Evolutionary conservation across 2,113 vertebrate genomes (phyloP), one percentile per base, ranked within the genome.

Genomic region (Todiramphus chloris): DNA sequence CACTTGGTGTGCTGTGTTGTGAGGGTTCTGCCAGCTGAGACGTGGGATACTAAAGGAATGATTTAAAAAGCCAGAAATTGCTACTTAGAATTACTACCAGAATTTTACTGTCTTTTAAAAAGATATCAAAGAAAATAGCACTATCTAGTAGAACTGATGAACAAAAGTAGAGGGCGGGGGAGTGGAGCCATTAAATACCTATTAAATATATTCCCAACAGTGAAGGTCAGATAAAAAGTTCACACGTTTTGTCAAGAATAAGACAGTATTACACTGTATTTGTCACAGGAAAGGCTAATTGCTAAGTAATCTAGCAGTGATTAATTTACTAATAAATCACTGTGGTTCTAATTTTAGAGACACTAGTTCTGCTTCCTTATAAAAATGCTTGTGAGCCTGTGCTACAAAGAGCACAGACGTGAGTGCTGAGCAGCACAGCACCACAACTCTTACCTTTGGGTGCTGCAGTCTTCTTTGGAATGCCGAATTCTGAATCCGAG

Each of bases 401-500:
- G 68, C n/a, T 48, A n/a, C 24, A 30, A 12, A 58, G 41, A n/a
- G 69, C 44, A 33, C 10, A 27, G 74, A 13, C 1, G 1, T 9
- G 46, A 6, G 16, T 5, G 23, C 1, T 12, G 21, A 43, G 33
- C 35, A 50, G 25, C 31, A 15, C 19, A 24, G 53, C 39, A 21
- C 35, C 59, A 17, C 8, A 50, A 53, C 74, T 19, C 96, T 95
- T 76, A 99, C 99, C 98, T 99, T 99, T 99, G 64, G 98, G 97
- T 89, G 98, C 50, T 75, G 98, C 58, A 46, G 97, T 94, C 96
- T 99, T 99, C 97, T 99, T 99, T 98, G 98, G 98, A 94, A 98
- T 97, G 44, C 98, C 98, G 0, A 98, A 98, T 97, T 99, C 99
- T 18, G 99, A 99, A 96, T 99, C 99, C 0, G 99, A 99, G 96